phyloP scores from a whole-genome alignment of 2,888 invertebrate genomes.

The Pammene aurita region DNA sequence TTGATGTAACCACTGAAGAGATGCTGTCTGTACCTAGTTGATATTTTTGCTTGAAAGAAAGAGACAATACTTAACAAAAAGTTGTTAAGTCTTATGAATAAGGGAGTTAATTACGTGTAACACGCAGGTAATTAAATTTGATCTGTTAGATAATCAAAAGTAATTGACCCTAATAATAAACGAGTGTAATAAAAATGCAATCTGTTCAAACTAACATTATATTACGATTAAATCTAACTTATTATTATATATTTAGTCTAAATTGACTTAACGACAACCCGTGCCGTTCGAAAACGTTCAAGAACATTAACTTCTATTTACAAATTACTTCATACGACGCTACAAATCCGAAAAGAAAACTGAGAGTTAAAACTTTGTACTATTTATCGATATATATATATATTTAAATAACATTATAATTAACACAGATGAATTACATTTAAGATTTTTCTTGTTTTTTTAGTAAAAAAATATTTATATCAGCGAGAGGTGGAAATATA shows the following conservation, averaged over 20 bases:
- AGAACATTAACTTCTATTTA: slow-evolving; percentile 7
- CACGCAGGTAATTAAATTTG: no score
- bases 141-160: no score
- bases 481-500: neutral
- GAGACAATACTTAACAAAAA: no score
- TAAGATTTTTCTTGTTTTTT: no score
- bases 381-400: no score
- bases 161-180: neutral
- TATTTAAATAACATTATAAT: neutral
- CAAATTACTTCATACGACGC: neutral
- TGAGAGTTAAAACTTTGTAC: neutral
- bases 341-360: neutral
- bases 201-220: slow-evolving; percentile 30
- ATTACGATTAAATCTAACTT: slow-evolving; percentile 32
- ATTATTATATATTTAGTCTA: slow-evolving; percentile 12
- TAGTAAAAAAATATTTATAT: no score
- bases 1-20: no score
- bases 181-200: slow-evolving; percentile 15
- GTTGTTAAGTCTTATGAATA: no score
- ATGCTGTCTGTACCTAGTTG: no score
- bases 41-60: no score
- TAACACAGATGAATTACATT: no score
- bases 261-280: slow-evolving; percentile 24
- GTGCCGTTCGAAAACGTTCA: slow-evolving; percentile 3
- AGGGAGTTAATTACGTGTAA: no score